A percentile compares a stretch with the other conserved stretches of the same genome.
phyloP scores from a whole-genome alignment of 2,888 invertebrate genomes.

The Tenthredo amoena region DNA sequence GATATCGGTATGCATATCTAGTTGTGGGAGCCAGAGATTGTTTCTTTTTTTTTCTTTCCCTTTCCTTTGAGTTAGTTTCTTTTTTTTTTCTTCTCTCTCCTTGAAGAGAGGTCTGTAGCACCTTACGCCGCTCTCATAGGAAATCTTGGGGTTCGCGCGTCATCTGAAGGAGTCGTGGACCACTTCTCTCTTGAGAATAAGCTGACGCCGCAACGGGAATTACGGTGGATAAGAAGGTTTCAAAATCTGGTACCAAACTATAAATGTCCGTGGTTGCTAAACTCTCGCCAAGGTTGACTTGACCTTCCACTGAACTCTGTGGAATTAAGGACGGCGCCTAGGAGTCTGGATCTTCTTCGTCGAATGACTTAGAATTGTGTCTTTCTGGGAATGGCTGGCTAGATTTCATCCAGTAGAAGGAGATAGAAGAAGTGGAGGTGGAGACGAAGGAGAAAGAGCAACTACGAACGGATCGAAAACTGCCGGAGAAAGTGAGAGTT shows the following conservation, averaged over 20 bases:
- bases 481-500: neutral
- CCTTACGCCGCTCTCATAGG: neutral
- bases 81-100: neutral
- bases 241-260: constrained; percentile 24
- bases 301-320: constrained; percentile 18
- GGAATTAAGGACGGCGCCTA: constrained; percentile 40
- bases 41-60: neutral
- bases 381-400: constrained; percentile 7
- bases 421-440: neutral
- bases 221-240: constrained; percentile 30
- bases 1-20: neutral
- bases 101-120: neutral
- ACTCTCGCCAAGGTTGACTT: constrained; percentile 14
- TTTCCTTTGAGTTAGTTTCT: neutral
- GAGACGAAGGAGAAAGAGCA: constrained; percentile 7
- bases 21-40: neutral
- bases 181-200: constrained; percentile 41
- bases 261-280: neutral
- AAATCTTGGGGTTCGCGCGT: constrained; percentile 14
- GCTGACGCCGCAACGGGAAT: constrained; percentile 39
- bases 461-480: neutral
- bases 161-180: constrained; percentile 9
- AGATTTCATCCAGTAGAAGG: neutral
- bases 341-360: constrained; percentile 30
- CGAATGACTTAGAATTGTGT: neutral